phyloP scores from a whole-genome alignment of 2,797 vertebrate species.

The Balearica regulorum region DNA sequence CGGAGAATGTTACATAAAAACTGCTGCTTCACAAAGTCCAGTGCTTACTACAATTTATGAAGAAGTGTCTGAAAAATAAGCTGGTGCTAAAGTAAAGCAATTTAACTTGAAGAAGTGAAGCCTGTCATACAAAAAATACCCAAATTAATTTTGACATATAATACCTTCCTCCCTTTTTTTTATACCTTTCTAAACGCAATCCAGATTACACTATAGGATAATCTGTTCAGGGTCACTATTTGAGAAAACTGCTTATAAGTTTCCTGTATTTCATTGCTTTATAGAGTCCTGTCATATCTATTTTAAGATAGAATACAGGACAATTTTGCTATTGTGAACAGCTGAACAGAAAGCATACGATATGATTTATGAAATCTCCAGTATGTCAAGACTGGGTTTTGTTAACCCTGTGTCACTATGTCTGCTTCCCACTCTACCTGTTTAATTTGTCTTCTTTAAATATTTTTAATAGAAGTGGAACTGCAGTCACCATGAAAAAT shows the following conservation, averaged over 20 bases:
- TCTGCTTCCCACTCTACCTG: background rate
- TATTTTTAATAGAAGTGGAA: background rate
- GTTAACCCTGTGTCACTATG: background rate
- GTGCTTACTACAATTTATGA: background rate
- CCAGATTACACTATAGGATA: background rate
- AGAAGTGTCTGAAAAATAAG: background rate
- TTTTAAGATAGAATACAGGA: background rate
- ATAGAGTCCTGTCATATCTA: background rate
- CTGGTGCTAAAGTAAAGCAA: background rate
- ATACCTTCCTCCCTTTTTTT: background rate
- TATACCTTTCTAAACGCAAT: background rate
- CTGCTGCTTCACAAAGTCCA: background rate
- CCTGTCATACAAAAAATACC: background rate
- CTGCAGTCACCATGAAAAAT: background rate
- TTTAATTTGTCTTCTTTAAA: background rate
- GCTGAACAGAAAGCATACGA: background rate
- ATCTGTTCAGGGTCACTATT: background rate
- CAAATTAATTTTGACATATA: background rate
- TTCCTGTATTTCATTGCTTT: background rate
- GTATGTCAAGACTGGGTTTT: background rate
- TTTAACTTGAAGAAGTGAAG: background rate
- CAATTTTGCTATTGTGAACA: background rate
- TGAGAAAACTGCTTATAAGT: background rate
- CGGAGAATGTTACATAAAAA: fast-evolving
- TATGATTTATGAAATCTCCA: background rate